phyloP scores from a whole-genome alignment of 1,140 invertebrate genomes.

The Alviniconcha marisindica region DNA sequence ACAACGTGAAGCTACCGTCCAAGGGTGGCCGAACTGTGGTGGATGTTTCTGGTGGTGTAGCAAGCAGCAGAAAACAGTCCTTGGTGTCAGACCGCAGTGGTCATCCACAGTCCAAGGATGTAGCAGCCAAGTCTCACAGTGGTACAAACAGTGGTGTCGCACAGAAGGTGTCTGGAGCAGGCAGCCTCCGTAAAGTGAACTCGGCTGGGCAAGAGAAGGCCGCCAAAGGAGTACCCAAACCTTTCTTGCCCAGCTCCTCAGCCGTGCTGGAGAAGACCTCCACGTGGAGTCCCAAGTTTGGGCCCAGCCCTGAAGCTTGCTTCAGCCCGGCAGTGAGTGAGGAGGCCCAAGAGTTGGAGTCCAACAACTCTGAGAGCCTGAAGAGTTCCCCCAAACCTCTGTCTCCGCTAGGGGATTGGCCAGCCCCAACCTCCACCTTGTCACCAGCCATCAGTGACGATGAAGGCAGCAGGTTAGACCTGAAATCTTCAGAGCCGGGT shows the following conservation, averaged over 20 bases:
- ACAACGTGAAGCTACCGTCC: background rate
- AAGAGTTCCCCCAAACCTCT: constrained; percentile 42
- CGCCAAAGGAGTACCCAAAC: constrained; percentile 7
- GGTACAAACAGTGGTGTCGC: background rate
- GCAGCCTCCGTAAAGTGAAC: background rate
- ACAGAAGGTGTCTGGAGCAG: background rate
- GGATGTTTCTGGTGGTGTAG: constrained; percentile 13
- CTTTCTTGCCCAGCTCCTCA: constrained; percentile 9
- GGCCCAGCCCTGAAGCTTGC: constrained; percentile 35
- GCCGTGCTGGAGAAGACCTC: background rate
- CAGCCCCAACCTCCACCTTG: background rate
- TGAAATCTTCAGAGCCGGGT: constrained; percentile 25
- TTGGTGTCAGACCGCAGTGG: background rate
- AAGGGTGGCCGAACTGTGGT: constrained; percentile 20
- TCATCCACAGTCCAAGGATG: background rate
- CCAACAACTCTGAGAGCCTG: constrained; percentile 43
- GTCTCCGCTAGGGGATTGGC: constrained; percentile 26
- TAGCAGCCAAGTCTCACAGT: background rate
- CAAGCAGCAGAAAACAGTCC: background rate
- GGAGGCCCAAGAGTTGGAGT: constrained; percentile 40
- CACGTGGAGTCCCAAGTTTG: constrained; percentile 10
- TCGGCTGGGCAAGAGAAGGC: constrained; percentile 7
- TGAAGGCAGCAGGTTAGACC: constrained; percentile 17
- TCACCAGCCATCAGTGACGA: constrained; percentile 24
- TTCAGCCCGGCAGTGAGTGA: constrained; percentile 43